Evolutionary conservation across 2,888 invertebrate genomes (phyloP).

Genomic region (Neoscelio sp.): DNA sequence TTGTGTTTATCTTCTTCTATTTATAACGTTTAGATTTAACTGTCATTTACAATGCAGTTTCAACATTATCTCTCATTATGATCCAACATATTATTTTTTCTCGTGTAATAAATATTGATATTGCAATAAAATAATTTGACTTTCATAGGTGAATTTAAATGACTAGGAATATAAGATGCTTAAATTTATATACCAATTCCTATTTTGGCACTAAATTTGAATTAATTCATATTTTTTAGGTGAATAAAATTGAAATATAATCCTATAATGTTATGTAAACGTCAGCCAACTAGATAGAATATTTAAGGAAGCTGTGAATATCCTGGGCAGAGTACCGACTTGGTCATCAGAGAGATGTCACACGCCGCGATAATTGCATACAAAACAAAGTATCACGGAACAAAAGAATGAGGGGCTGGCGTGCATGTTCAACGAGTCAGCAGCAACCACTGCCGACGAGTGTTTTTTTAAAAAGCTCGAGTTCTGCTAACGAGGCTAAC

Average conservation of each 20-base stretch:
- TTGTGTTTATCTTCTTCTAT: no score
- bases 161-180: no score
- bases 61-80: no score
- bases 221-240: slow-evolving; percentile 8
- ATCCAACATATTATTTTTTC: no score
- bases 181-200: no score
- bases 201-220: no score
- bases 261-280: slow-evolving; percentile 50
- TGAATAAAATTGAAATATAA: slow-evolving; percentile 42
- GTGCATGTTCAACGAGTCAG: slow-evolving; percentile 82
- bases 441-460: slow-evolving; percentile 78
- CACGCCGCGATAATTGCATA: slow-evolving; percentile 68
- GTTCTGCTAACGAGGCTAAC: slow-evolving; percentile 81
- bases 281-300: slow-evolving; percentile 43
- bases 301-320: slow-evolving; percentile 52
- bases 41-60: no score
- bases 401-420: slow-evolving; percentile 68
- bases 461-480: slow-evolving; percentile 74
- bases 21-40: no score
- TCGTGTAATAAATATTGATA: no score
- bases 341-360: slow-evolving; percentile 68
- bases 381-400: slow-evolving; percentile 68
- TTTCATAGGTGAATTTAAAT: no score
- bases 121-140: no score
- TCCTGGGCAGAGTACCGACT: slow-evolving; percentile 43